Conservation (phyloP, 2,888 invertebrate species). For the Agonum fuliginosum region DNA sequence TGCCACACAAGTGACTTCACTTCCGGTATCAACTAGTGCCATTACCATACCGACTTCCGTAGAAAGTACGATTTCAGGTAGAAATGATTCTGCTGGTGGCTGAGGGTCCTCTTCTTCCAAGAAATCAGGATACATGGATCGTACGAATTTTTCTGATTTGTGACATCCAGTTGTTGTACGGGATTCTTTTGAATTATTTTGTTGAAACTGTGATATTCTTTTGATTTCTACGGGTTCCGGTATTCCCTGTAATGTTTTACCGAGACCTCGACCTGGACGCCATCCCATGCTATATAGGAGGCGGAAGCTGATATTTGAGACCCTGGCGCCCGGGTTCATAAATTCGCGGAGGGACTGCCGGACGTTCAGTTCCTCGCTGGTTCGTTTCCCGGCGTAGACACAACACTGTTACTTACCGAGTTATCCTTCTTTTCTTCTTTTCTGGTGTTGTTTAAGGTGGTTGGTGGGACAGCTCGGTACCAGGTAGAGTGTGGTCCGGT, state of each 20-base stretch:
- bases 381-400: conserved; percentile 42
- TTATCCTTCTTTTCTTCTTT: no score
- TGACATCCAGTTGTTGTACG: no score
- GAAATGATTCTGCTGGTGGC: background rate
- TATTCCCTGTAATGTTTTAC: background rate
- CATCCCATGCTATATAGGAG: background rate
- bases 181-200: no score
- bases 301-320: background rate
- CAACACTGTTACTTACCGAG: no score
- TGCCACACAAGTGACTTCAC: conserved; percentile 61
- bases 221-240: background rate
- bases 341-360: background rate
- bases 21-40: conserved; percentile 61
- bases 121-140: conserved; percentile 35
- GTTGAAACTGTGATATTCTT: background rate
- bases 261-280: background rate
- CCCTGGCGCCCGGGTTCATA: background rate
- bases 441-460: no score
- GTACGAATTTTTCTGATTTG: background rate
- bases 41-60: background rate
- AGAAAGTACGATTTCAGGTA: conserved; percentile 1
- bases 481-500: no score
- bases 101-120: background rate
- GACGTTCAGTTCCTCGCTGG: conserved; percentile 16
- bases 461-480: no score